Base-by-base conservation (phyloP, 2,888 invertebrate genomes). In the Silvanus unidentatus region DNA sequence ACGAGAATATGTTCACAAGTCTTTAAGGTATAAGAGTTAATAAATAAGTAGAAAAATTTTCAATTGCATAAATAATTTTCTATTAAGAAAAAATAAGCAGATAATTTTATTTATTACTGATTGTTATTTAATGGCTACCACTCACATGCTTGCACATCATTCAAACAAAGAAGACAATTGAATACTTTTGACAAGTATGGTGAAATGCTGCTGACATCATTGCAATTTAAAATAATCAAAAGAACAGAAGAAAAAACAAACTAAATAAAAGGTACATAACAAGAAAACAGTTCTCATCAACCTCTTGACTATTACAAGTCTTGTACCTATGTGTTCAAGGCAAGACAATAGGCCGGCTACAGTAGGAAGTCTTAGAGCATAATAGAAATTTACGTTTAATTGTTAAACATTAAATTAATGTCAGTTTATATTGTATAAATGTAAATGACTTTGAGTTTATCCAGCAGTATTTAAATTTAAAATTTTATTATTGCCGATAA, bases 61-160 rank as follows among this genome's bases (percentile, higher is more conserved):
- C n/a, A n/a, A n/a, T n/a, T n/a, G n/a, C n/a, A n/a, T n/a, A n/a
- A n/a, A n/a, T n/a, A n/a, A n/a, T n/a, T n/a, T n/a, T n/a, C n/a
- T n/a, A n/a, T n/a, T n/a, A n/a, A n/a, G n/a, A n/a, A n/a, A n/a
- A n/a, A n/a, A n/a, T n/a, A n/a, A n/a, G n/a, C n/a, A n/a, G 8
- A 22, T 22, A 22, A 22, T 22, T 22, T 22, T 22, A 22, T 22
- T 22, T 22, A 22, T 22, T 22, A 8, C 22, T 22, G 22, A 22
- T 22, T 22, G 22, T 22, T 22, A 8, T 8, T 22, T 22, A 22
- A 22, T 22, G 22, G 22, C 42, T 48, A 50, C 49, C 47, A 39
- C 39, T 32, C 32, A 32, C 32, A n/a, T 32, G n/a, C n/a, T 8
- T 22, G 4, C 22, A 22, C 22, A 22, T 22, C 22, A 8, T 8